Evolutionary conservation across 2,113 vertebrate genomes (phyloP).

Genomic region (Typhlomys cinereus): DNA sequence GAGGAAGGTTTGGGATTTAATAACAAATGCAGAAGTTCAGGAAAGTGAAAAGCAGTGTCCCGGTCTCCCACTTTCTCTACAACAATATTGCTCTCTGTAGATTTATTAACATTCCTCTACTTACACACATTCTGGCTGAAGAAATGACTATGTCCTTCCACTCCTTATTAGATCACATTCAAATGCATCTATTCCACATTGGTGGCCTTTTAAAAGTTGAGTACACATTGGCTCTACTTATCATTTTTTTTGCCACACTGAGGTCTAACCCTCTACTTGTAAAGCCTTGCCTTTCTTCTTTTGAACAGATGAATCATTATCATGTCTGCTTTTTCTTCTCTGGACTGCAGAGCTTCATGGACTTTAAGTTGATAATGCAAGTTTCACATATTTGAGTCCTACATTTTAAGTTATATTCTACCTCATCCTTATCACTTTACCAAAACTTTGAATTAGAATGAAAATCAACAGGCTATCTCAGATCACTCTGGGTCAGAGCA

Average conservation of each 20-base stretch:
- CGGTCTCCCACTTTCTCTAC: not conserved
- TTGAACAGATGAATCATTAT: not conserved
- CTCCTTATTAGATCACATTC: not conserved
- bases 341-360: not conserved
- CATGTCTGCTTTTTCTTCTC: not conserved
- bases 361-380: not conserved
- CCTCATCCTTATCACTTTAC: not conserved
- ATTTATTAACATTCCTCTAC: not conserved
- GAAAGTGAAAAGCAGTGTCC: conserved; percentile 23
- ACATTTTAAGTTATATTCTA: not conserved
- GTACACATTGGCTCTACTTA: not conserved
- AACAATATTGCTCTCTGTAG: conserved; percentile 14
- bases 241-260: not conserved
- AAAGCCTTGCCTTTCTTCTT: too few species aligned
- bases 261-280: not conserved
- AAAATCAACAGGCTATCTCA: not conserved
- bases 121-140: not conserved
- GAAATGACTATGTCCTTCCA: not conserved
- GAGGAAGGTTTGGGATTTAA: not conserved
- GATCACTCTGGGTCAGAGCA: not conserved
- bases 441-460: not conserved
- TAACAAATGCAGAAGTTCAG: conserved; percentile 27
- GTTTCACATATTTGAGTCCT: not conserved
- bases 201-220: not conserved
- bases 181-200: not conserved